Evolutionary conservation across 2,888 invertebrate genomes (phyloP).

Genomic region (Erebia ligea): DNA sequence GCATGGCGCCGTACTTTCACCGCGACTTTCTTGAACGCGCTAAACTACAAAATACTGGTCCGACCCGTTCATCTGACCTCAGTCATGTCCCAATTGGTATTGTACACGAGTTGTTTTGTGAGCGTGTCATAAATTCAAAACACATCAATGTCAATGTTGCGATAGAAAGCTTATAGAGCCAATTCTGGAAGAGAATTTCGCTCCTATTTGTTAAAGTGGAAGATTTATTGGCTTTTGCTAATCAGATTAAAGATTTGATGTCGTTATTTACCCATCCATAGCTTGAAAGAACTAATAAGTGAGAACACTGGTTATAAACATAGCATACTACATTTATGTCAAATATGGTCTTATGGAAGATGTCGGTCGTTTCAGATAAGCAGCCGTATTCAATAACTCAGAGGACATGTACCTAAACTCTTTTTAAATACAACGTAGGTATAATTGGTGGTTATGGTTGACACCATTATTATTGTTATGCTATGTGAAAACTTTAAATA

Average conservation of each 20-base stretch:
- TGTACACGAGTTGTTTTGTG: slow-evolving; percentile 62
- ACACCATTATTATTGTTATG: no score
- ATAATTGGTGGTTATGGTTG: no score
- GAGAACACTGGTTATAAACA: background rate
- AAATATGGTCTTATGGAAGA: background rate
- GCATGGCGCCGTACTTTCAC: slow-evolving; percentile 72
- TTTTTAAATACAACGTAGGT: no score
- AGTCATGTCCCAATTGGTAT: slow-evolving; percentile 52
- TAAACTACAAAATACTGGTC: slow-evolving; percentile 59
- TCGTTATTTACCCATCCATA: background rate
- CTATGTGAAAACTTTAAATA: no score
- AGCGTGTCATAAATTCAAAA: slow-evolving; percentile 48
- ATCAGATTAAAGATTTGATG: slow-evolving; percentile 2
- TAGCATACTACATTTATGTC: background rate
- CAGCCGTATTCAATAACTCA: no score
- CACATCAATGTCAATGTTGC: slow-evolving; percentile 58
- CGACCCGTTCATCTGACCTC: slow-evolving; percentile 66
- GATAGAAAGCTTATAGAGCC: slow-evolving; percentile 49
- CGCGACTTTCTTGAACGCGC: slow-evolving; percentile 68
- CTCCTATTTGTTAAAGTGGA: background rate
- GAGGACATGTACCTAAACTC: no score
- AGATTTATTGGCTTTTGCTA: slow-evolving; percentile 1
- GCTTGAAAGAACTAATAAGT: background rate
- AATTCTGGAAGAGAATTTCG: slow-evolving; percentile 11
- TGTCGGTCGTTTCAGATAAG: background rate